Conservation (phyloP, 2,888 invertebrate species). For the Erynnis tages region DNA sequence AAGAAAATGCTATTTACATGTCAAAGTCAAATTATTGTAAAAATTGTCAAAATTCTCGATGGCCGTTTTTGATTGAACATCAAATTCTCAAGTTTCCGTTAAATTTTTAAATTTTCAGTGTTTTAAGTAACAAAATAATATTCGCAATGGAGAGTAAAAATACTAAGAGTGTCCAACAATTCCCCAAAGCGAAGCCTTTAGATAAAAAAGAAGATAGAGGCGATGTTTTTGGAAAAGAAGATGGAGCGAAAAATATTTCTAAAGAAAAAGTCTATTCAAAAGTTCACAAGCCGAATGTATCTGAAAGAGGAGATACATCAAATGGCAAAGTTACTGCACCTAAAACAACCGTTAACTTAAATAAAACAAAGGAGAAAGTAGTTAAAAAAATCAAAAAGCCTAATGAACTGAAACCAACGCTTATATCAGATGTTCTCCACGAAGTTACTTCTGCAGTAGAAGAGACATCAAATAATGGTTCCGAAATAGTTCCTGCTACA, state of each 20-base stretch:
- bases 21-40: slow-evolving; percentile 1
- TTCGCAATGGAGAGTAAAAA: slow-evolving; percentile 7
- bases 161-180: not conserved
- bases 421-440: not conserved
- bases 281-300: not conserved
- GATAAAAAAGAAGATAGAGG: slow-evolving; percentile 35
- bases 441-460: not conserved
- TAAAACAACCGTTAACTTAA: not conserved
- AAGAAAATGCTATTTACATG: no score
- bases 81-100: not conserved
- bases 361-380: slow-evolving; percentile 3
- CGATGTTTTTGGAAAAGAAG: slow-evolving; percentile 33
- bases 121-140: not conserved
- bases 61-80: slow-evolving; percentile 20
- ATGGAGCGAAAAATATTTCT: not conserved
- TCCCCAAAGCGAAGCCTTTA: slow-evolving; percentile 10
- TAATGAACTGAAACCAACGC: not conserved
- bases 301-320: slow-evolving; percentile 10
- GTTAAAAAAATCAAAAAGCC: not conserved
- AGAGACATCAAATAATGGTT: not conserved
- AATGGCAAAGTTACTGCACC: slow-evolving; percentile 2
- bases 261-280: not conserved
- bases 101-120: slow-evolving; percentile 24
- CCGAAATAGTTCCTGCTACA: not conserved
- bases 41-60: slow-evolving; percentile 20